A percentile compares a stretch with the other conserved stretches of the same genome.
Conservation (phyloP, 2,888 invertebrate genomes). For the Cyclophora albipunctata region DNA sequence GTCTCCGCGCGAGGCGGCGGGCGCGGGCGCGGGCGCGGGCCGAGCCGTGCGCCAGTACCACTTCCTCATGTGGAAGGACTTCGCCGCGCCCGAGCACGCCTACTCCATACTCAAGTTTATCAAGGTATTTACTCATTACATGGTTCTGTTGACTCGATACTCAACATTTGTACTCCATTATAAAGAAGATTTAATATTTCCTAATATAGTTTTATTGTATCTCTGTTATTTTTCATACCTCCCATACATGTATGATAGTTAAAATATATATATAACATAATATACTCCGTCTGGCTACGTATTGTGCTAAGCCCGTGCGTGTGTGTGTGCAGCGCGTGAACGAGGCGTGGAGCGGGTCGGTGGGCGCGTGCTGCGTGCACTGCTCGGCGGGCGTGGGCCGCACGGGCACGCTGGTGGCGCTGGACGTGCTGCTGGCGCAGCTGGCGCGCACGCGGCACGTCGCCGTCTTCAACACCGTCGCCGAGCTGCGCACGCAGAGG, state of each 20-base stretch:
- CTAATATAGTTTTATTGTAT: too few relatives aligned
- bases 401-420: conserved; percentile 94
- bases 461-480: conserved; percentile 93
- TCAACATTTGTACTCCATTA: too few relatives aligned
- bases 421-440: conserved; percentile 93
- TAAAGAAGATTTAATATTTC: too few relatives aligned
- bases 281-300: too few relatives aligned
- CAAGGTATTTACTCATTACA: conserved; percentile 54
- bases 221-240: too few relatives aligned
- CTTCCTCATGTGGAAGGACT: conserved; percentile 97
- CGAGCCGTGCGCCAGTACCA: conserved; percentile 88
- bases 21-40: conserved; percentile 40
- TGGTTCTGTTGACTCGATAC: background rate
- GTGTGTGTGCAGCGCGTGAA: conserved; percentile 78
- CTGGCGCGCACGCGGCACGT: conserved; percentile 76
- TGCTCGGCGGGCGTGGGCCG: conserved; percentile 96
- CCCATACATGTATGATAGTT: too few relatives aligned
- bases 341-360: conserved; percentile 88
- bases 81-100: conserved; percentile 95
- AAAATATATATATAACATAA: too few relatives aligned
- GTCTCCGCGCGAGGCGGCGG: conserved; percentile 53
- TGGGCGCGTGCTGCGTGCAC: conserved; percentile 91
- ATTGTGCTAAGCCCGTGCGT: too few relatives aligned
- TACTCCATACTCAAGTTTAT: conserved; percentile 93
- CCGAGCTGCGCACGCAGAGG: conserved; percentile 90